phyloP scores from a whole-genome alignment of 2,888 invertebrate genomes.

The Phalera bucephala region DNA sequence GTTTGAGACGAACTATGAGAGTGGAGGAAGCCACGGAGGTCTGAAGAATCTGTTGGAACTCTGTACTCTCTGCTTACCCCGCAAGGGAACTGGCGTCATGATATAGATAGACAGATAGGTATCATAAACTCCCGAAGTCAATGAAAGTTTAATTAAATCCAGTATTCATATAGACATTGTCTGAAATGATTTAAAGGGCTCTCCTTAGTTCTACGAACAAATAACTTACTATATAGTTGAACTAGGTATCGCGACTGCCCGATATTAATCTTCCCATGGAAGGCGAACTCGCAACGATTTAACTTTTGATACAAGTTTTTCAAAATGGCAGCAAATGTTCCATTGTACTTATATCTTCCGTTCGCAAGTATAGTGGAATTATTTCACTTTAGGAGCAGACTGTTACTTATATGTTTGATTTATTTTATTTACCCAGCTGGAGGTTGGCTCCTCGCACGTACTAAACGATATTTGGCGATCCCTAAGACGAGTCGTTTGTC shows the following conservation, averaged over 20 bases:
- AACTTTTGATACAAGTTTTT: slow-evolving; percentile 26
- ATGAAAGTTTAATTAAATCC: too few species aligned
- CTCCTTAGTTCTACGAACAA: neutral
- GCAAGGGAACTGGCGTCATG: too few species aligned
- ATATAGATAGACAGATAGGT: too few species aligned
- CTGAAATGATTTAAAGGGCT: neutral
- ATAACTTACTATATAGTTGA: slow-evolving; percentile 13
- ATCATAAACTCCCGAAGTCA: too few species aligned
- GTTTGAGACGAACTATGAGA: too few species aligned
- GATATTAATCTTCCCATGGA: slow-evolving; percentile 21
- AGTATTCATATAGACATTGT: too few species aligned
- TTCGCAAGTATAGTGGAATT: slow-evolving; percentile 46
- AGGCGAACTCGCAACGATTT: slow-evolving; percentile 14
- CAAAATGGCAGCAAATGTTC: slow-evolving; percentile 18
- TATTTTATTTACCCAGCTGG: slow-evolving; percentile 80
- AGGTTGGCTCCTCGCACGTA: slow-evolving; percentile 79
- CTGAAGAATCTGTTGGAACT: too few species aligned
- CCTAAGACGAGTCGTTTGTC: slow-evolving; percentile 81
- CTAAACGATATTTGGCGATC: slow-evolving; percentile 83
- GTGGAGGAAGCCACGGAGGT: too few species aligned
- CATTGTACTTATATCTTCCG: slow-evolving; percentile 27
- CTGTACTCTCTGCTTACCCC: too few species aligned
- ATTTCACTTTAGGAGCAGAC: slow-evolving; percentile 68
- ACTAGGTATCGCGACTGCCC: slow-evolving; percentile 5
- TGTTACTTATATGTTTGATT: slow-evolving; percentile 79